Conservation (phyloP, 2,113 vertebrate genomes). For the Arothron firmamentum region DNA sequence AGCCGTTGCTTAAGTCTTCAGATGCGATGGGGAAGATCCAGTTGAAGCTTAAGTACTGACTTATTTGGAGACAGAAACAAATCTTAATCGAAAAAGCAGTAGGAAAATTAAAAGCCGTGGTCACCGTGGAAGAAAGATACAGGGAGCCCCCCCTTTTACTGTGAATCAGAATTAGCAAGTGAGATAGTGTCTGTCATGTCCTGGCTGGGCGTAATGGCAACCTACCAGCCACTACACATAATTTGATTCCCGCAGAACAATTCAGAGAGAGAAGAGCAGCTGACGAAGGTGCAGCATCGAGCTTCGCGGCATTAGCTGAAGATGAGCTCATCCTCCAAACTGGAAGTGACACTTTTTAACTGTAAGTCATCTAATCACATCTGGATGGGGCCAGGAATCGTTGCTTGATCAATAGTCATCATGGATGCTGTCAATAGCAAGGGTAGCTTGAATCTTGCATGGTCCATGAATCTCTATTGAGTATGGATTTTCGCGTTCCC, state of each 20-base stretch:
- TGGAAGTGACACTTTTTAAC: conserved; percentile 69
- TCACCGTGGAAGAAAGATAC: conserved; percentile 26
- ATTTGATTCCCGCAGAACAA: conserved; percentile 64
- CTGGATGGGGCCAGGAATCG: conserved; percentile 63
- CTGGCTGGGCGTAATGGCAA: conserved; percentile 61
- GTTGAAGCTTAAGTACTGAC: conserved; percentile 50
- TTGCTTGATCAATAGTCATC: conserved; percentile 71
- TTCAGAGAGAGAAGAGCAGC: conserved; percentile 41
- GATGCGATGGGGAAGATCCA: conserved; percentile 59
- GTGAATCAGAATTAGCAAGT: conserved; percentile 48
- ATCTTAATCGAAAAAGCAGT: conserved; percentile 35
- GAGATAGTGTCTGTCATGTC: conserved; percentile 49
- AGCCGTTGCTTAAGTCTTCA: conserved; percentile 62
- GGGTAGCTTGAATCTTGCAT: conserved; percentile 65
- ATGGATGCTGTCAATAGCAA: conserved; percentile 64
- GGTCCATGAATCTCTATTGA: conserved; percentile 70
- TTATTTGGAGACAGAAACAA: conserved; percentile 45
- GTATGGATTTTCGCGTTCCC: conserved; percentile 64
- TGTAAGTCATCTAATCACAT: conserved; percentile 67
- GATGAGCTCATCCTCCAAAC: conserved; percentile 70
- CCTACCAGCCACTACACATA: conserved; percentile 60
- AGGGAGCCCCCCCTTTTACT: conserved; percentile 36
- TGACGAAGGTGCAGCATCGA: conserved; percentile 59
- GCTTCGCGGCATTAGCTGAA: conserved; percentile 53
- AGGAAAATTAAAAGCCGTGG: conserved; percentile 24